These are phyloP conservation scores for Dolichopus griseipennis DNA, from an alignment of 2,888 invertebrate genomes.

Conservation along the genomic window DNA sequence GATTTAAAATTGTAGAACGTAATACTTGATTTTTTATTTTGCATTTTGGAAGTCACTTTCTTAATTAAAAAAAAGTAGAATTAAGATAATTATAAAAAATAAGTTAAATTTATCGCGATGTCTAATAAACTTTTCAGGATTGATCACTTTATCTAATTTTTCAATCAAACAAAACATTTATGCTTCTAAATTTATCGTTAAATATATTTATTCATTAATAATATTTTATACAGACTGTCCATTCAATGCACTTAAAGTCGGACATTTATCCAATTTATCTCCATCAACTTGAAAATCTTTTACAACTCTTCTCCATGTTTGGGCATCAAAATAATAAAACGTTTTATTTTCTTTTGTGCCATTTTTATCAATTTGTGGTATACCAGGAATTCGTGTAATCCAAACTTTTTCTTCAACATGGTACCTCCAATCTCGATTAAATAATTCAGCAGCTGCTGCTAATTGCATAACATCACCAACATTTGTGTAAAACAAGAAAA, in stretches of 20 bases:
- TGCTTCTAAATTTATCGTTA: constrained; percentile 6
- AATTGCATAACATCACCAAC: constrained; percentile 96
- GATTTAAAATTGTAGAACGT: no score
- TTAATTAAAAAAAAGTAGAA: no score
- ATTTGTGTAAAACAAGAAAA: constrained; percentile 99
- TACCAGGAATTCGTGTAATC: constrained; percentile 95
- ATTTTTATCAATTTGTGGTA: constrained; percentile 88
- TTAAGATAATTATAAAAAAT: no score
- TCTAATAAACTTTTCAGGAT: no score
- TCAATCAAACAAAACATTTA: not conserved
- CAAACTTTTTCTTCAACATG: constrained; percentile 98
- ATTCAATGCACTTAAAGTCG: constrained; percentile 44
- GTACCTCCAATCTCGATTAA: constrained; percentile 98
- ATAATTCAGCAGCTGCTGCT: constrained; percentile 95
- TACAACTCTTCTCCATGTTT: constrained; percentile 97
- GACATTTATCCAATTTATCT: constrained; percentile 85
- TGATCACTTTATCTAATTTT: no score
- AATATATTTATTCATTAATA: constrained; percentile 16
- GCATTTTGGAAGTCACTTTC: no score
- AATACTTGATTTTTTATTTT: no score
- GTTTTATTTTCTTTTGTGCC: constrained; percentile 95
- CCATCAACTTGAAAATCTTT: constrained; percentile 99
- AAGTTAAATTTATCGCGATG: no score
- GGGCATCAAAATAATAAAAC: constrained; percentile 98
- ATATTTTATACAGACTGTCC: constrained; percentile 45